Conservation (phyloP, 1,140 invertebrate genomes). For the Frieseomelitta varia region DNA sequence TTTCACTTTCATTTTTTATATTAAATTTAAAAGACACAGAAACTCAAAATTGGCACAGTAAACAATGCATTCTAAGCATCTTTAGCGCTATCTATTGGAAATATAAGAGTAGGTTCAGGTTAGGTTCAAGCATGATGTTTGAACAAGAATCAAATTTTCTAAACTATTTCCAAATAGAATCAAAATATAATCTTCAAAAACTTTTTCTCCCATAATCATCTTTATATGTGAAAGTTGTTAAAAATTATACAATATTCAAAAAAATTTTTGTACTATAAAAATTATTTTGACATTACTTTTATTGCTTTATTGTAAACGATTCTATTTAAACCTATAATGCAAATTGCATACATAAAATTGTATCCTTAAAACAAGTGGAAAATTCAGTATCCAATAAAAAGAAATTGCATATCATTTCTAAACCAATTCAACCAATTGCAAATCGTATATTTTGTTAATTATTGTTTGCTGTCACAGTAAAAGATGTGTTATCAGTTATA, state of each 20-base stretch:
- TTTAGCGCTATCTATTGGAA: neutral
- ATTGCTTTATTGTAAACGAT: neutral
- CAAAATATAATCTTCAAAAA: neutral
- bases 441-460: neutral
- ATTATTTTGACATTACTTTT: neutral
- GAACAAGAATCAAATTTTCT: neutral
- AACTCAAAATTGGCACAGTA: neutral
- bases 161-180: neutral
- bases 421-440: neutral
- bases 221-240: neutral
- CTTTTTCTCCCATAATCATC: neutral
- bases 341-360: neutral
- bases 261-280: neutral
- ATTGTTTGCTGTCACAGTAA: neutral
- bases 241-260: neutral
- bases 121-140: neutral
- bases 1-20: constrained; percentile 32
- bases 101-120: neutral
- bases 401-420: neutral
- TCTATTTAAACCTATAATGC: no score
- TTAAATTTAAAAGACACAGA: neutral
- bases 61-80: neutral
- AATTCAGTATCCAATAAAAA: neutral
- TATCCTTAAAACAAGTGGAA: neutral
- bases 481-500: no score